Conservation (phyloP, 2,797 vertebrate genomes). For the Syngnathus rostellatus region DNA sequence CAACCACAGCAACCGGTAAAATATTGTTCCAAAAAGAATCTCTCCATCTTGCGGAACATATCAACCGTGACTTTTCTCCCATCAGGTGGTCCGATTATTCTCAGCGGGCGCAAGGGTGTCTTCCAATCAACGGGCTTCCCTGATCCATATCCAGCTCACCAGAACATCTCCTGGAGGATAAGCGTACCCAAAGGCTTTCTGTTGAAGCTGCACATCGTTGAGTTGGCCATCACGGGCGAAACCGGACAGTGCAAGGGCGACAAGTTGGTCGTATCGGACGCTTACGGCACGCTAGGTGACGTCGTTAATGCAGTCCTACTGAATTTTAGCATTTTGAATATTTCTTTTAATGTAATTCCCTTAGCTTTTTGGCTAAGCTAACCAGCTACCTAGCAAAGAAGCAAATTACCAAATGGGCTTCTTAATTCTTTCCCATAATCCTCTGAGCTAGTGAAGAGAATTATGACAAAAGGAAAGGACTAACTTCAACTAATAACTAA, state of each 20-base stretch:
- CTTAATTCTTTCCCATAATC: too few species aligned
- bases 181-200: conserved; percentile 55
- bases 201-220: conserved; percentile 66
- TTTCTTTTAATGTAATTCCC: too few species aligned
- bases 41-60: too few species aligned
- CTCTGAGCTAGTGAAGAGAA: too few species aligned
- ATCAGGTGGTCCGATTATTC: conserved; percentile 31
- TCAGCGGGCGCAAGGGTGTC: conserved; percentile 59
- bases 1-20: conserved; percentile 49
- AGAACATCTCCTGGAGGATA: conserved; percentile 63
- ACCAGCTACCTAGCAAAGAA: too few species aligned
- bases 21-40: background rate
- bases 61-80: conserved; percentile 2
- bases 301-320: background rate
- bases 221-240: conserved; percentile 63
- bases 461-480: too few species aligned
- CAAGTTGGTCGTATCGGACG: conserved; percentile 54
- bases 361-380: too few species aligned
- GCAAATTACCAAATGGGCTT: too few species aligned
- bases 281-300: conserved; percentile 59
- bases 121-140: conserved; percentile 63
- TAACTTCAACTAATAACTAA: too few species aligned
- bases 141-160: conserved; percentile 60
- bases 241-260: conserved; percentile 63
- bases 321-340: background rate